Base-by-base conservation (phyloP, 2,888 invertebrate species). In the Drosophila paracracens region DNA sequence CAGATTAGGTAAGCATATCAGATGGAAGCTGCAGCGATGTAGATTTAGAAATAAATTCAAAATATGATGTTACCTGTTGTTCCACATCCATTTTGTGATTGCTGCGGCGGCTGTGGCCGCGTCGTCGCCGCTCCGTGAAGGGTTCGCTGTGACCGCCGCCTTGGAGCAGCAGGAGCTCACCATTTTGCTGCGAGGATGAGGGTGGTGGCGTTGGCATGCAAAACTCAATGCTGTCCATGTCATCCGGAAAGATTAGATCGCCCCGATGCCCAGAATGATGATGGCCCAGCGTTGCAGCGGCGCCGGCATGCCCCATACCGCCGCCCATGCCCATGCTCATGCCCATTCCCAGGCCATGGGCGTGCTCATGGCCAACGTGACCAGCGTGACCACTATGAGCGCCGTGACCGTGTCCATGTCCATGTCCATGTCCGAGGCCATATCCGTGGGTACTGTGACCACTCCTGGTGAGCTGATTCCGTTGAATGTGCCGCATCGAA, bases 51-150 rank as follows among this genome's bases (percentile, higher is more conserved):
- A 21, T 21, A 2, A 13, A 21, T 6, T 2, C 0, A 21, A 43
- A 43, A 21, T 43, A 21, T 21, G 11, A 21, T 27, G 29, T 60
- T 57, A 93, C 93, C 92, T 93, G 93, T 63, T 93, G 92, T 66
- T 93, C 93, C 4, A 92, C 91, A 69, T 93, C 92, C 79, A 92
- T 89, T 83, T 93, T 93, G 67, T 92, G 92, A 72, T 93, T 93
- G 69, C 93, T 93, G 56, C 93, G 88, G 36, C 92, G 89, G 58
- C 90, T 92, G 78, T 92, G 91, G 3, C 93, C 91, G 29, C 92
- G 86, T 29, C 92, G 81, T 4, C 92, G 88, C 11, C 92, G 86
- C 70, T 93, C 93, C 65, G 91, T 91, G 54, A 93, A 93, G 5
- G 91, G 90, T 61, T 92, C 91, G 7, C 81, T 88, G 43, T 88